phyloP scores from a whole-genome alignment of 1,140 invertebrate species.

The Drosophila elegans region DNA sequence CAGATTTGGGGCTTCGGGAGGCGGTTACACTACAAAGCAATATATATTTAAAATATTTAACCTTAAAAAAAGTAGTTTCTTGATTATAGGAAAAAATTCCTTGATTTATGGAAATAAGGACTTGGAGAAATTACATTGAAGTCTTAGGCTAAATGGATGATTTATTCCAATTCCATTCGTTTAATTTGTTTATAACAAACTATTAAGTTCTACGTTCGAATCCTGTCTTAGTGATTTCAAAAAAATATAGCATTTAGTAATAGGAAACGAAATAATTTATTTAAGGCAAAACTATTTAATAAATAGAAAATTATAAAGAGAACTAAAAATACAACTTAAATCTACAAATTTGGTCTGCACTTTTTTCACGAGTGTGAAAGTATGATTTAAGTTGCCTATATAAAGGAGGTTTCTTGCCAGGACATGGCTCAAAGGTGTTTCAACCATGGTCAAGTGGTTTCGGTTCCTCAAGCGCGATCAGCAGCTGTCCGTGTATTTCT shows the following conservation, averaged over 20 bases:
- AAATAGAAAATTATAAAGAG: background rate
- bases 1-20: background rate
- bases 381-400: background rate
- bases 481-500: slow-evolving; percentile 53
- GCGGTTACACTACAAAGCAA: background rate
- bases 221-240: too few relatives aligned
- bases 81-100: too few relatives aligned
- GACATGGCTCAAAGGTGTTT: background rate
- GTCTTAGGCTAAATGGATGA: too few relatives aligned
- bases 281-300: too few relatives aligned
- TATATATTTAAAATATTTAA: background rate
- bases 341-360: background rate
- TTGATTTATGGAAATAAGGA: too few relatives aligned
- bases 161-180: too few relatives aligned
- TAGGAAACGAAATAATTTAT: too few relatives aligned
- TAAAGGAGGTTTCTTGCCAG: background rate
- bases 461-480: slow-evolving; percentile 41
- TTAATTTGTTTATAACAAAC: too few relatives aligned
- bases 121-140: too few relatives aligned
- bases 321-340: background rate
- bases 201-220: too few relatives aligned
- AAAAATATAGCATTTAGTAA: too few relatives aligned
- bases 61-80: too few relatives aligned
- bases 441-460: slow-evolving; percentile 20
- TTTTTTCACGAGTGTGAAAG: background rate